A percentile compares a stretch with the other conserved stretches of the same genome.
Conservation (phyloP, 2,113 vertebrate species). For the Centropus bengalensis region DNA sequence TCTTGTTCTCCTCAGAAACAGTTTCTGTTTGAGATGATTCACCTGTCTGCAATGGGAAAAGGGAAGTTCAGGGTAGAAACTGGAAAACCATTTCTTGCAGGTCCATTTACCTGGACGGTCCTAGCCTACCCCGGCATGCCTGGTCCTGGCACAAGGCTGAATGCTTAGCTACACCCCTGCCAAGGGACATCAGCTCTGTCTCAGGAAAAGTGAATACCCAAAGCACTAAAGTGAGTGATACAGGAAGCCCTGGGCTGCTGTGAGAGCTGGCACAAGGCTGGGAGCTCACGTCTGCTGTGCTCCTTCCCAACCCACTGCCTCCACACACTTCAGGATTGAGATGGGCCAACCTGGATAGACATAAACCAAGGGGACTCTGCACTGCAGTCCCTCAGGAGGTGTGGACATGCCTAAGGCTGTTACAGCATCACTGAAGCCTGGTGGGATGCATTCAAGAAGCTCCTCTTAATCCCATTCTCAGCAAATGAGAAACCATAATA, state of each 20-base stretch:
- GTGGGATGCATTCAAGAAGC: not conserved
- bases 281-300: not conserved
- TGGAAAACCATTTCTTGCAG: not conserved
- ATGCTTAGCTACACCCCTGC: not conserved
- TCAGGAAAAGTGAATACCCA: not conserved
- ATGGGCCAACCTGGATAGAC: not conserved
- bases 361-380: not conserved
- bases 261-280: rapidly evolving
- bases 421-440: not conserved
- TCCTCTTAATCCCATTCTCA: not conserved
- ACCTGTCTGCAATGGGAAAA: constrained; percentile 75
- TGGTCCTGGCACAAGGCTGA: not conserved
- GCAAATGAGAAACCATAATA: not conserved
- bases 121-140: not conserved
- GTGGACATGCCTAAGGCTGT: not conserved
- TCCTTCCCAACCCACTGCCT: not conserved
- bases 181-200: not conserved
- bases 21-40: constrained; percentile 90
- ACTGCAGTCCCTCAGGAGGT: not conserved
- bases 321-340: not conserved
- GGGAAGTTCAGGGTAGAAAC: not conserved
- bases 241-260: not conserved
- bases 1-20: constrained; percentile 91
- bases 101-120: not conserved
- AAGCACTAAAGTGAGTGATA: not conserved